A percentile compares a stretch with the other conserved stretches of the same genome.
Conservation (phyloP, 2,888 invertebrate species). For the Nezara viridula region DNA sequence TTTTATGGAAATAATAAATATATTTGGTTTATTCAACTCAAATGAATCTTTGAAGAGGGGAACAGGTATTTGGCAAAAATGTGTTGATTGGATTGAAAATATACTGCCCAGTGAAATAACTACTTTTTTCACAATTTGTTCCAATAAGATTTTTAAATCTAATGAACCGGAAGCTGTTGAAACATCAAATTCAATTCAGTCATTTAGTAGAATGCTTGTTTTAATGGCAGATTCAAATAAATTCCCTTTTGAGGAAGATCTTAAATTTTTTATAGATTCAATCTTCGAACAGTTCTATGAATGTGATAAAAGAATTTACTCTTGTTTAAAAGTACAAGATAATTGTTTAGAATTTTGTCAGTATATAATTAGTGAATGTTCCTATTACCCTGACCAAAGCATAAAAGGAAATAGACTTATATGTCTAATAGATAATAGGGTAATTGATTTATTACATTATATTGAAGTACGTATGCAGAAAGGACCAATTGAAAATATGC, state of each 20-base stretch:
- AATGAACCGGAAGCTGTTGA: background rate
- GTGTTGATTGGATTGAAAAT: conserved; percentile 52
- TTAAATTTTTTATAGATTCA: conserved; percentile 28
- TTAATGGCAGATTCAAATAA: conserved; percentile 51
- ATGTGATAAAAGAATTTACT: conserved; percentile 60
- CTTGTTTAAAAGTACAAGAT: conserved; percentile 57
- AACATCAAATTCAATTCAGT: conserved; percentile 16
- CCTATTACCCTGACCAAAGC: background rate
- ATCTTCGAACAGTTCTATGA: conserved; percentile 57
- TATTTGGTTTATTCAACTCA: conserved; percentile 44
- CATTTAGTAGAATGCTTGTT: conserved; percentile 41
- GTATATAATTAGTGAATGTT: conserved; percentile 31
- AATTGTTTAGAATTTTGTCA: conserved; percentile 51
- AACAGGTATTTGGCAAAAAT: conserved; percentile 54
- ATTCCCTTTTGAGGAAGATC: background rate
- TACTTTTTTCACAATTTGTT: conserved; percentile 30
- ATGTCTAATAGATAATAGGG: background rate
- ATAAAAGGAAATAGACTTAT: conserved; percentile 27
- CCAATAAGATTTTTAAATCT: conserved; percentile 27
- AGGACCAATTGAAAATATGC: conserved; percentile 15
- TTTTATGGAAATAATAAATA: conserved; percentile 41
- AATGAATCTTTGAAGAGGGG: conserved; percentile 59
- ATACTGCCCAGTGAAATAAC: background rate
- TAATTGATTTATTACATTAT: conserved; percentile 40
- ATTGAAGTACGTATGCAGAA: conserved; percentile 21